phyloP scores from a whole-genome alignment of 2,113 vertebrate genomes.

The Marmota flaviventris region DNA sequence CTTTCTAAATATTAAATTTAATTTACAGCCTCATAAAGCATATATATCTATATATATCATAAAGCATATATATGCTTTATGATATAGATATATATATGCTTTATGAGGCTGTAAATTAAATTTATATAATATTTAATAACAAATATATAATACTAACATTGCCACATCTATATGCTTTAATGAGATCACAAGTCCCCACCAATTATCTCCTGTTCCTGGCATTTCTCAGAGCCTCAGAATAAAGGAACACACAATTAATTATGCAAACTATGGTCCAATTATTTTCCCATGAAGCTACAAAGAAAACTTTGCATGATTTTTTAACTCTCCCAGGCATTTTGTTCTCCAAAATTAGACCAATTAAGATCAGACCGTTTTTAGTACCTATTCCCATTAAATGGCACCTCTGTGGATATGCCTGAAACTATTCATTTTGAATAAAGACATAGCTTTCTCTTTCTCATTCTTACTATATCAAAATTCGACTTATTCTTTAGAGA shows the following conservation, averaged over 20 bases:
- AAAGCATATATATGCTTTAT: too few relatives aligned
- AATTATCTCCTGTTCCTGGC: slow-evolving; percentile 16
- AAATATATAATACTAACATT: not conserved
- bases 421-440: not conserved
- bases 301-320: not conserved
- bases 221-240: slow-evolving; percentile 33
- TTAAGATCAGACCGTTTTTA: not conserved
- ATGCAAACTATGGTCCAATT: slow-evolving; percentile 17
- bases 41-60: not conserved
- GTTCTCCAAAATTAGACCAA: slow-evolving; percentile 18
- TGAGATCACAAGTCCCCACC: not conserved
- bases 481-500: not conserved
- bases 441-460: not conserved
- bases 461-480: not conserved
- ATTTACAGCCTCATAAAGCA: slow-evolving; percentile 9
- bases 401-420: not conserved
- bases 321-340: slow-evolving; percentile 7
- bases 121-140: too few relatives aligned
- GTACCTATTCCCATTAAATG: not conserved
- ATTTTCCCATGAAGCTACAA: slow-evolving; percentile 31
- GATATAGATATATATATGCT: too few relatives aligned
- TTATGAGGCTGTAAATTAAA: too few relatives aligned
- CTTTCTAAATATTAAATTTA: slow-evolving; percentile 51
- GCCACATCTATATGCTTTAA: not conserved
- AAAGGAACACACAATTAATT: slow-evolving; percentile 1